Evolutionary conservation across 2,113 vertebrate species (phyloP).

Genomic region (Oostethus manadensis): DNA sequence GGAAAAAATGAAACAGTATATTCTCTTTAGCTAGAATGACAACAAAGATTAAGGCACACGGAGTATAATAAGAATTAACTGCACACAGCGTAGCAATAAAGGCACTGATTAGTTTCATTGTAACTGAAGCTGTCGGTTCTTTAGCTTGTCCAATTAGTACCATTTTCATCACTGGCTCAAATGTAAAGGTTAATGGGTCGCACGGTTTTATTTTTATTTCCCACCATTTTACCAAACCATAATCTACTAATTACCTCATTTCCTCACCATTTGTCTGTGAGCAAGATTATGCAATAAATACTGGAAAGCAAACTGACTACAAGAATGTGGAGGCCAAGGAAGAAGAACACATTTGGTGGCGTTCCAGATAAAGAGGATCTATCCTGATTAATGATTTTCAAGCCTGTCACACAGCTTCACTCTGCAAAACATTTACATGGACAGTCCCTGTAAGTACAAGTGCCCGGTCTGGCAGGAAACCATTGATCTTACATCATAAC

Average conservation of each 20-base stretch:
- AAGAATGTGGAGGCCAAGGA: too few relatives aligned
- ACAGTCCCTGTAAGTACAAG: too few relatives aligned
- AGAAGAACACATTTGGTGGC: too few relatives aligned
- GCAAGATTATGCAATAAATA: background rate
- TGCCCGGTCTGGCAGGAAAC: too few relatives aligned
- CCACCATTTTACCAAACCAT: background rate
- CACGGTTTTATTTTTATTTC: background rate
- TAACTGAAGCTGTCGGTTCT: background rate
- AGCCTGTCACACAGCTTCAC: too few relatives aligned
- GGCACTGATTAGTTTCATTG: slow-evolving; percentile 2
- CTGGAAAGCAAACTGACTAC: background rate
- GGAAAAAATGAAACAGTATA: background rate
- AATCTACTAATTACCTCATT: background rate
- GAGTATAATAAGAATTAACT: slow-evolving; percentile 1
- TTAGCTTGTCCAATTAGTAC: background rate
- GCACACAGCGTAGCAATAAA: background rate
- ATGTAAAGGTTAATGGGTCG: slow-evolving; percentile 6
- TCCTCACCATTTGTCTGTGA: background rate
- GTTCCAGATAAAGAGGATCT: too few relatives aligned
- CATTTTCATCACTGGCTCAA: background rate
- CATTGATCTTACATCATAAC: too few relatives aligned
- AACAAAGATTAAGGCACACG: background rate
- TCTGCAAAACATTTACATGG: too few relatives aligned
- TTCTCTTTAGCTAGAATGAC: background rate
- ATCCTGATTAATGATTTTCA: too few relatives aligned